These are phyloP conservation scores for Hippoglossus stenolepis DNA, from an alignment of 2,113 vertebrate genomes.

Conservation along the genomic window DNA sequence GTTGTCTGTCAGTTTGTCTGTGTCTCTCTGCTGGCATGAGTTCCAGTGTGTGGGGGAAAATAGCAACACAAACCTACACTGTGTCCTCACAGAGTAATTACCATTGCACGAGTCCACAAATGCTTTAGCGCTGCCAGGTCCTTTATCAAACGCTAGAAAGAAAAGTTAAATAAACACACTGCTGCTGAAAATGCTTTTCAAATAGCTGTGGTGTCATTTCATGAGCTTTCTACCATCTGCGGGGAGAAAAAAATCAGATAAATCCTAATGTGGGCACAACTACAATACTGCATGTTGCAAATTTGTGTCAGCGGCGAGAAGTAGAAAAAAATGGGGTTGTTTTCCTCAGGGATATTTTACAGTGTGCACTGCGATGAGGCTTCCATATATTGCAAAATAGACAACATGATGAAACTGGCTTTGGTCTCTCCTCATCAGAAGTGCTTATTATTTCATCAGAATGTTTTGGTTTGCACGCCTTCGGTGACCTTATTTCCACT, in stretches of 20 bases:
- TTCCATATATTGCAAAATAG: slow-evolving; percentile 30
- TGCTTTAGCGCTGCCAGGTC: background rate
- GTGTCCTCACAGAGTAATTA: slow-evolving; percentile 13
- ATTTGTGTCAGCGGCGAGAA: slow-evolving; percentile 39
- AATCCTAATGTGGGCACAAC: slow-evolving; percentile 34
- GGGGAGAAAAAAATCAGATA: background rate
- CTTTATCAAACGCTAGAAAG: slow-evolving; percentile 9
- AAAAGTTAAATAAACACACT: slow-evolving; percentile 12
- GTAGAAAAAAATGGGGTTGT: background rate
- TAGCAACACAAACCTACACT: background rate
- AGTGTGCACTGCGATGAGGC: slow-evolving; percentile 17
- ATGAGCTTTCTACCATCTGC: slow-evolving; percentile 20
- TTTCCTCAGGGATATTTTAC: slow-evolving; percentile 36
- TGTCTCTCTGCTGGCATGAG: slow-evolving; percentile 4
- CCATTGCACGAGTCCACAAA: background rate
- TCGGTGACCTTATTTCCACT: slow-evolving; percentile 48
- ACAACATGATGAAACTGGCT: slow-evolving; percentile 49
- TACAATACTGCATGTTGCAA: slow-evolving; percentile 33
- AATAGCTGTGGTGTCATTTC: slow-evolving; percentile 12
- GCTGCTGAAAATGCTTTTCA: slow-evolving; percentile 11
- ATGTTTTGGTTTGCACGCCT: slow-evolving; percentile 16
- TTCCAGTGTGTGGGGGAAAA: slow-evolving; percentile 6
- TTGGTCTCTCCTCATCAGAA: slow-evolving; percentile 45
- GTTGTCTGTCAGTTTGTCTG: slow-evolving; percentile 9
- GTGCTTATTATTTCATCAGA: slow-evolving; percentile 50